Percentiles rank a stretch among this genome's conserved stretches.
Evolutionary conservation across 2,888 invertebrate species (phyloP).

Genomic region (Beris chalybata): DNA sequence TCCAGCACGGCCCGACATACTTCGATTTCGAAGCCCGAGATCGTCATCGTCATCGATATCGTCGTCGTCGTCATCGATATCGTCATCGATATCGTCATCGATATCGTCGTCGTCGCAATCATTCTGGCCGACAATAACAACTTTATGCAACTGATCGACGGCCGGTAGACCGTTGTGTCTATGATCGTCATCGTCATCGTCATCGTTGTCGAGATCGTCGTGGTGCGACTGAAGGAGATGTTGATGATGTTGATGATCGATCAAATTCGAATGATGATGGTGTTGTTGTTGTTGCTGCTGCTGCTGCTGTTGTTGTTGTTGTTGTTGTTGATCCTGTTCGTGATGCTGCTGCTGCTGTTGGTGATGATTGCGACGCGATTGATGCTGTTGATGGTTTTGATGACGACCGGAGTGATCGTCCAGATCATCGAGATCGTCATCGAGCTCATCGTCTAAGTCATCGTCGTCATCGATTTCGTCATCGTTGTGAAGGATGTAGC

Average conservation of each 20-base stretch:
- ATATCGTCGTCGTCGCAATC: slow-evolving; percentile 28
- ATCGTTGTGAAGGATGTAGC: slow-evolving; percentile 19
- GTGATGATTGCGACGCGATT: slow-evolving; percentile 28
- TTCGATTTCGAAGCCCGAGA: background rate
- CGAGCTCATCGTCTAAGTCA: slow-evolving; percentile 25
- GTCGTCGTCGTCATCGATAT: slow-evolving; percentile 24
- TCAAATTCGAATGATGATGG: slow-evolving; percentile 8
- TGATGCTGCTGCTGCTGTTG: slow-evolving; percentile 33
- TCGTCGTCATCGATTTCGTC: slow-evolving; percentile 15
- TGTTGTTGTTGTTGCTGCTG: slow-evolving; percentile 23
- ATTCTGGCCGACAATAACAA: slow-evolving; percentile 14
- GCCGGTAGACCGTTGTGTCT: slow-evolving; percentile 31
- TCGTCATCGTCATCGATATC: slow-evolving; percentile 31
- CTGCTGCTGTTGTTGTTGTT: slow-evolving; percentile 31
- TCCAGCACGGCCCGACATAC: background rate
- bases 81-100: slow-evolving; percentile 14
- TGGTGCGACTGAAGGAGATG: slow-evolving; percentile 24
- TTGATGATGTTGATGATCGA: slow-evolving; percentile 3
- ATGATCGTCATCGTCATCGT: slow-evolving; percentile 36
- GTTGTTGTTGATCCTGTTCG: background rate
- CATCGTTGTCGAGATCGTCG: slow-evolving; percentile 31
- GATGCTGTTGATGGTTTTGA: slow-evolving; percentile 30
- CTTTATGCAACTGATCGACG: slow-evolving; percentile 23
- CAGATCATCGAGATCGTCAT: slow-evolving; percentile 34
- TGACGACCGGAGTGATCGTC: slow-evolving; percentile 31